phyloP scores from a whole-genome alignment of 2,888 invertebrate genomes.

The Caenorhabditis zanzibari region DNA sequence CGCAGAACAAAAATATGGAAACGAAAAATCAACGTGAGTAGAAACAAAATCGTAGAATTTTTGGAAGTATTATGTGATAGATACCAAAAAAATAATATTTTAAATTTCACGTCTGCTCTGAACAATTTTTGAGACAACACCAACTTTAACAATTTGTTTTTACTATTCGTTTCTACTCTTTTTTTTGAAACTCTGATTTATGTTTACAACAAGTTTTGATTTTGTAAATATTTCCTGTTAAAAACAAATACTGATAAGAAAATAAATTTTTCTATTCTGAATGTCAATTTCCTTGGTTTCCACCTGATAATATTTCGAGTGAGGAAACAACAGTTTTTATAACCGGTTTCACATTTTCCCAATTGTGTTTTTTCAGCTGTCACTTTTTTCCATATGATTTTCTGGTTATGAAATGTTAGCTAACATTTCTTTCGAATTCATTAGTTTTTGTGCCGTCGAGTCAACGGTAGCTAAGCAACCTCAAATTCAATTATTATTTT shows the following conservation, averaged over 20 bases:
- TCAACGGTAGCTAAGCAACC: conserved; percentile 17
- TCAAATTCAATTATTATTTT: conserved; percentile 25
- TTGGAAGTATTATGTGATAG: too few species aligned
- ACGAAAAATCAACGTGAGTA: too few species aligned
- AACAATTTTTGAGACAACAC: too few species aligned
- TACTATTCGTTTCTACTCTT: too few species aligned
- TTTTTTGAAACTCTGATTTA: too few species aligned
- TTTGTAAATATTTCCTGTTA: too few species aligned
- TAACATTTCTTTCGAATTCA: not conserved
- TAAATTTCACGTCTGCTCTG: too few species aligned
- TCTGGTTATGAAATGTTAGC: not conserved
- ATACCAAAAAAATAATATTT: too few species aligned
- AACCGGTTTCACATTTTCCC: not conserved
- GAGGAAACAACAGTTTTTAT: not conserved
- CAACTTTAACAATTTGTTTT: too few species aligned
- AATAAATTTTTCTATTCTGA: not conserved
- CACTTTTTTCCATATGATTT: not conserved
- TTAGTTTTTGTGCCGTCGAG: conserved; percentile 6
- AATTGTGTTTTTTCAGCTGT: not conserved
- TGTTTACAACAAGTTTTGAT: too few species aligned
- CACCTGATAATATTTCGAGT: not conserved
- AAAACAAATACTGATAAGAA: conserved; percentile 3
- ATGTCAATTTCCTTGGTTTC: not conserved
- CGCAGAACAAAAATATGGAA: too few species aligned
- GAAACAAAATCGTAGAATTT: too few species aligned